Base-by-base conservation (phyloP, 2,888 invertebrate species). In the Anaspis maculata region DNA sequence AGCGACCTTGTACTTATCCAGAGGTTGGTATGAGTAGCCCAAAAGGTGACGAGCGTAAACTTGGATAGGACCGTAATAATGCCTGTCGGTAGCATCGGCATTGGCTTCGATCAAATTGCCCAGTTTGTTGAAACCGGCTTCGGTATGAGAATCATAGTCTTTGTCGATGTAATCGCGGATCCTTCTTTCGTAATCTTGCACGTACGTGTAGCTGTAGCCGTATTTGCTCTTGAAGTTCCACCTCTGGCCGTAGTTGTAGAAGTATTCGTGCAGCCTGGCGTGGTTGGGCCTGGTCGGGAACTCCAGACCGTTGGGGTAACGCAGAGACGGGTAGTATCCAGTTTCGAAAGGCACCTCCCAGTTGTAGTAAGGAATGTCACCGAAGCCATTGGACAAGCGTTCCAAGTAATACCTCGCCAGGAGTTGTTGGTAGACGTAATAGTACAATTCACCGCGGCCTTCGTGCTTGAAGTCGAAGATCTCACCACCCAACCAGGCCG, bases 361-460 rank as follows among this genome's bases (percentile, higher is more conserved):
- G 15, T 74, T 68, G 37, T 79, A 68, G 6, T 70, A 67, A 15
- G 72, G 68, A 41, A 83, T 76, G 41, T 79, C 77, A n/a, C 76
- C 75, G 28, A 79, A 68, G 39, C 76, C 77, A 54, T 80, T 76
- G 6, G 81, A 76, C 33, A 84, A 64, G 59, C 85, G 77, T 59
- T 85, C 83, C 66, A 83, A 69, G 56, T 84, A 79, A 63, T 83
- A 86, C 44, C 79, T 77, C 39, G 79, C 72, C 43, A 83, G 49
- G 9, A 83, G 49, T 61, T 83, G 80, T 52, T 80, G 80, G 52
- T 81, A 75, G 39, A 72, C 58, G 59, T 71, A 77, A 59, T 79
- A 74, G 64, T 72, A 78, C 36, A 67, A 62, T 62, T 79, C 79
- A 31, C 81, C 81, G 48, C 79, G 76, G 39, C 68, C 69, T 49